phyloP scores from a whole-genome alignment of 2,888 invertebrate species.

The Acleris sparsana region DNA sequence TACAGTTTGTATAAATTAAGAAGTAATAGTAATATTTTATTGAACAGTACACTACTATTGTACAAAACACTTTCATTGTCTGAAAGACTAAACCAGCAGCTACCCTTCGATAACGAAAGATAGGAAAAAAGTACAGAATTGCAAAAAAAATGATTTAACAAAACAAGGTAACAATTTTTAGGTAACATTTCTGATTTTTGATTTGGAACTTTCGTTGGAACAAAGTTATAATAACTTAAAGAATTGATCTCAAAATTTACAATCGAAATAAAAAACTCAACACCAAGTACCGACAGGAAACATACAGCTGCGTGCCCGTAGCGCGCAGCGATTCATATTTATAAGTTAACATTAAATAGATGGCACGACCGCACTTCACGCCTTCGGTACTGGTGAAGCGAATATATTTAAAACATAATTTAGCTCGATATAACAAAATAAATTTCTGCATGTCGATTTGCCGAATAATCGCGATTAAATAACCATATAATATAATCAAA shows the following conservation, averaged over 20 bases:
- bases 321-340: constrained; percentile 60
- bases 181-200: constrained; percentile 67
- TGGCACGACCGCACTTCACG: constrained; percentile 79
- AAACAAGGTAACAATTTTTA: constrained; percentile 55
- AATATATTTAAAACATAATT: constrained; percentile 61
- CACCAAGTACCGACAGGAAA: constrained; percentile 78
- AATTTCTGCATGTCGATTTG: constrained; percentile 63
- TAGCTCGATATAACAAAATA: constrained; percentile 65
- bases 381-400: constrained; percentile 73
- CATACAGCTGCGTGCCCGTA: constrained; percentile 65
- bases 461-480: constrained; percentile 70
- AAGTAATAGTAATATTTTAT: constrained; percentile 70
- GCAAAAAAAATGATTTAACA: constrained; percentile 47
- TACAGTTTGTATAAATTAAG: constrained; percentile 82
- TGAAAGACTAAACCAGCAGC: constrained; percentile 70
- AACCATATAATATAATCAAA: constrained; percentile 65
- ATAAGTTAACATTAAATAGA: constrained; percentile 79
- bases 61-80: constrained; percentile 69
- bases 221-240: constrained; percentile 53
- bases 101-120: constrained; percentile 50
- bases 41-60: constrained; percentile 79
- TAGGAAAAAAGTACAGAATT: constrained; percentile 45
- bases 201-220: constrained; percentile 49
- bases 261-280: constrained; percentile 66
- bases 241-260: constrained; percentile 61